These are phyloP conservation scores for Prolemur simus DNA, from an alignment of 2,113 vertebrate genomes.

Conservation along the genomic window DNA sequence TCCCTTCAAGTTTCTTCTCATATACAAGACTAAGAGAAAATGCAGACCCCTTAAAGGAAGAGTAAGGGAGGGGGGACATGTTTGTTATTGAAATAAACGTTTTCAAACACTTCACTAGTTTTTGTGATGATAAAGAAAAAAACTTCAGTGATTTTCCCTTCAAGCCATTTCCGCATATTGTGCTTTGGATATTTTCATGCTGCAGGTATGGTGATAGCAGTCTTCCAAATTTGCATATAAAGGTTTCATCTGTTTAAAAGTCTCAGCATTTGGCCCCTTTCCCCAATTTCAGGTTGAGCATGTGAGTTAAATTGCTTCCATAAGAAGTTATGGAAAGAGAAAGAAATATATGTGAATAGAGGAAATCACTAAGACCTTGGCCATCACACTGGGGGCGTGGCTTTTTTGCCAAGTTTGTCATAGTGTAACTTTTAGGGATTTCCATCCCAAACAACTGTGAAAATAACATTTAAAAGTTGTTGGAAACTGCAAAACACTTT, in stretches of 20 bases:
- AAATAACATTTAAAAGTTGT: too few relatives aligned
- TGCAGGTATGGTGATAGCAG: neutral
- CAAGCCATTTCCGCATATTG: neutral
- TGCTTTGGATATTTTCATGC: neutral
- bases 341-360: neutral
- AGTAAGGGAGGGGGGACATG: too few relatives aligned
- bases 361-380: neutral
- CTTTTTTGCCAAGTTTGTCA: neutral
- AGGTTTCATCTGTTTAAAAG: neutral
- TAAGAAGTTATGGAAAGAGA: neutral
- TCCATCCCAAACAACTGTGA: neutral
- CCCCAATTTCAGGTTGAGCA: neutral
- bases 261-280: neutral
- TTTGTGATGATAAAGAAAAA: neutral
- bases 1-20: neutral
- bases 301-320: neutral
- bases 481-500: too few relatives aligned
- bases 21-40: neutral
- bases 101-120: neutral
- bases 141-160: neutral
- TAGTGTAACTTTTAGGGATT: neutral
- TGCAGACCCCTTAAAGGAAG: neutral
- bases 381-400: fast-evolving
- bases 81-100: neutral
- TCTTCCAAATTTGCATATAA: neutral